A percentile compares a stretch with the other conserved stretches of the same genome.
Conservation (phyloP, 2,797 vertebrate species). For the Macrochelys suwanniensis region DNA sequence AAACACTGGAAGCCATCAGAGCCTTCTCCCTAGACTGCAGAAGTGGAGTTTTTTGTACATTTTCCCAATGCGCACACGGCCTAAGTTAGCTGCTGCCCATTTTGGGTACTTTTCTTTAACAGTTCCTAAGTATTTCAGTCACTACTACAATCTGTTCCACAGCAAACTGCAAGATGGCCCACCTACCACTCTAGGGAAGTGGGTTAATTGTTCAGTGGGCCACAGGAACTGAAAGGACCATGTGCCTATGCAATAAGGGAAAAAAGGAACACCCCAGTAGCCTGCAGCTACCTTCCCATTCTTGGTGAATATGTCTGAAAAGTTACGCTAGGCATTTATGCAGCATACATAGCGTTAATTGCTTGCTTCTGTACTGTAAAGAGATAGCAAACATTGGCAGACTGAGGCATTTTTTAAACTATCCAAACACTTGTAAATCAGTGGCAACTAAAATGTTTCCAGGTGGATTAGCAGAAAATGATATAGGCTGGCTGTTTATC, state of each 20-base stretch:
- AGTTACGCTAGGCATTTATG: not conserved
- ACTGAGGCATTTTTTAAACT: not conserved
- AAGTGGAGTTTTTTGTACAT: not conserved
- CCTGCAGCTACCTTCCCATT: not conserved
- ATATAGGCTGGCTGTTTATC: not conserved
- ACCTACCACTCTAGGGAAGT: not conserved
- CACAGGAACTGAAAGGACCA: too few species aligned
- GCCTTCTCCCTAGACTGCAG: not conserved
- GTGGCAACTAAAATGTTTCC: not conserved
- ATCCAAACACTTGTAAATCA: not conserved
- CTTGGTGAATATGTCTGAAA: not conserved
- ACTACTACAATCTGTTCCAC: not conserved
- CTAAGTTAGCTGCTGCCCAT: not conserved
- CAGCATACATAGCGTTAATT: not conserved
- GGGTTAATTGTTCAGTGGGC: not conserved
- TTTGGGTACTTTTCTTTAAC: not conserved
- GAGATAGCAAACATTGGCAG: not conserved
- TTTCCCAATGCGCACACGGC: not conserved
- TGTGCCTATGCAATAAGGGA: not conserved
- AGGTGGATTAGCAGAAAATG: not conserved
- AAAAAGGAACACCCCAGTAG: not conserved
- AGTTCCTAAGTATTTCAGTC: not conserved
- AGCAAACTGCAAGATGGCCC: not conserved
- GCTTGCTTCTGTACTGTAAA: not conserved
- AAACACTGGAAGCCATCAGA: not conserved